Conservation (phyloP, 2,797 vertebrate genomes). For the Siniperca obscura region DNA sequence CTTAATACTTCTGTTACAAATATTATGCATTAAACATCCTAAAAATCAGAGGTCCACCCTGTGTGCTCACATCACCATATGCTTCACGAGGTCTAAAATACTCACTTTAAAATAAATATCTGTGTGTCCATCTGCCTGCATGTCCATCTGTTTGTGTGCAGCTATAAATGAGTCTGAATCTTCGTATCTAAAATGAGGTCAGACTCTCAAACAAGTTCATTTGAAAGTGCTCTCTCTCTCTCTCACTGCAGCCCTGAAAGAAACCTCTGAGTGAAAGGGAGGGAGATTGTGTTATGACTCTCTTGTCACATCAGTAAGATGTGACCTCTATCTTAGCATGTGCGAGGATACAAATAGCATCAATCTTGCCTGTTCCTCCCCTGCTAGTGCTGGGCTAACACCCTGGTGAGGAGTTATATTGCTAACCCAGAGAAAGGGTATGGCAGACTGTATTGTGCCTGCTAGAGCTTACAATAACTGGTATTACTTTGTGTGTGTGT, state of each 20-base stretch:
- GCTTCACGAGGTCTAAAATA: slow-evolving; percentile 48
- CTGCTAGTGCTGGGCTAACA: slow-evolving; percentile 43
- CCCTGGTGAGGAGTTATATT: slow-evolving; percentile 50
- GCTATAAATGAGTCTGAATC: slow-evolving; percentile 56
- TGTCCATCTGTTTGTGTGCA: slow-evolving; percentile 63
- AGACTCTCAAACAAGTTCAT: slow-evolving; percentile 49
- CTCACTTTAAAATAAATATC: slow-evolving; percentile 46
- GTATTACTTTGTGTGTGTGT: slow-evolving; percentile 24
- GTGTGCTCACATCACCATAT: slow-evolving; percentile 44
- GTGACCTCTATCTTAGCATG: slow-evolving; percentile 62
- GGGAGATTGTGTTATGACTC: slow-evolving; percentile 43
- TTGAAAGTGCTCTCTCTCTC: slow-evolving; percentile 16
- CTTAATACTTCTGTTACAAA: slow-evolving; percentile 8
- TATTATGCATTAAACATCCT: not conserved
- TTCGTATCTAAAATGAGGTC: slow-evolving; percentile 65
- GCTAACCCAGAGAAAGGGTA: slow-evolving; percentile 50
- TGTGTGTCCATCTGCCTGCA: slow-evolving; percentile 61
- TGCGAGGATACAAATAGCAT: slow-evolving; percentile 61
- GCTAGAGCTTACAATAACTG: slow-evolving; percentile 29
- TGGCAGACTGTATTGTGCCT: slow-evolving; percentile 10
- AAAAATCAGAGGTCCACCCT: slow-evolving; percentile 13
- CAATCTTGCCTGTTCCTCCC: slow-evolving; percentile 52
- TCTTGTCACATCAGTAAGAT: slow-evolving; percentile 54
- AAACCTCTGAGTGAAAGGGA: slow-evolving; percentile 17
- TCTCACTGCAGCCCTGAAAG: slow-evolving; percentile 22